Conservation (phyloP, 2,888 invertebrate genomes). For the Drosophila greeni region DNA sequence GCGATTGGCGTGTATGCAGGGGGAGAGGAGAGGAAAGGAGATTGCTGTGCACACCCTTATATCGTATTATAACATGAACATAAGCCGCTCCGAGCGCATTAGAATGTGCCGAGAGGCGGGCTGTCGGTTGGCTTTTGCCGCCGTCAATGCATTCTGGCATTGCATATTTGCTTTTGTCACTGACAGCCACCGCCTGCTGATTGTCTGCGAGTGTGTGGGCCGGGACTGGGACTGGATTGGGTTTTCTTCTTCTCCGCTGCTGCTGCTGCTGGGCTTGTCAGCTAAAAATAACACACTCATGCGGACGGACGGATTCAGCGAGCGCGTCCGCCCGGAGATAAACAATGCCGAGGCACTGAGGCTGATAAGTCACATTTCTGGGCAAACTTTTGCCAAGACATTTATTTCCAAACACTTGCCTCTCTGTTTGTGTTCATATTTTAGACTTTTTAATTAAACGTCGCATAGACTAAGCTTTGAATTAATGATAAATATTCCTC, state of each 20-base stretch:
- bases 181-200: slow-evolving; percentile 35
- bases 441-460: slow-evolving; percentile 9
- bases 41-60: slow-evolving; percentile 19
- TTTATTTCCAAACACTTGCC: slow-evolving; percentile 14
- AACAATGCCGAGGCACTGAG: slow-evolving; percentile 25
- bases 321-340: slow-evolving; percentile 10
- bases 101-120: slow-evolving; percentile 18
- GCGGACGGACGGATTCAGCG: slow-evolving; percentile 8
- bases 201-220: slow-evolving; percentile 25
- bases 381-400: slow-evolving; percentile 12
- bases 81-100: slow-evolving; percentile 48
- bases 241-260: background rate
- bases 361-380: slow-evolving; percentile 27
- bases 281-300: slow-evolving; percentile 56
- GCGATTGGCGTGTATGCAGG: slow-evolving; percentile 28
- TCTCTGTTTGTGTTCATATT: slow-evolving; percentile 6
- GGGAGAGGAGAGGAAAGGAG: too few species aligned
- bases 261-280: slow-evolving; percentile 30
- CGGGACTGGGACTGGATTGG: slow-evolving; percentile 2
- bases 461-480: background rate
- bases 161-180: slow-evolving; percentile 38
- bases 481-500: background rate
- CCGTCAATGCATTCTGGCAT: slow-evolving; percentile 45
- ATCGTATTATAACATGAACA: slow-evolving; percentile 37
- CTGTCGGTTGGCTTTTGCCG: slow-evolving; percentile 8